Evolutionary conservation across 2,797 vertebrate genomes (phyloP).

Genomic region (Parauchenoglanis ngamensis): DNA sequence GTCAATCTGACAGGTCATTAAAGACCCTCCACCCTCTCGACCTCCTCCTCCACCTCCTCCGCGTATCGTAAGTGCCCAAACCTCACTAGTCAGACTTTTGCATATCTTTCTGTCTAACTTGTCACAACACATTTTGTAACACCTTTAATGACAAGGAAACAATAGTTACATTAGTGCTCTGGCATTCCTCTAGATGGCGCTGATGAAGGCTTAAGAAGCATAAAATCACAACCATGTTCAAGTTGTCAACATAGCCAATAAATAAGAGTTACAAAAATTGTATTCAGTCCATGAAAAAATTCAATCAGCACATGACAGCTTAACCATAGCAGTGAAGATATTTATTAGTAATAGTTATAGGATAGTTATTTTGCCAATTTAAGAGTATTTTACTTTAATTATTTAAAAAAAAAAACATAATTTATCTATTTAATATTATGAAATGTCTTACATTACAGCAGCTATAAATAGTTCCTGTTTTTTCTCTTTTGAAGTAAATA

Average conservation of each 20-base stretch:
- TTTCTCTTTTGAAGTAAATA: too few species aligned
- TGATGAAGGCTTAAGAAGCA: background rate
- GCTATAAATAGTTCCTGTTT: background rate
- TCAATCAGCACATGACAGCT: background rate
- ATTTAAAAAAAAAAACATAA: too few species aligned
- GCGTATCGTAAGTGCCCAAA: slow-evolving; percentile 66
- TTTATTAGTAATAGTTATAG: too few species aligned
- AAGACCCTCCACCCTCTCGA: slow-evolving; percentile 73
- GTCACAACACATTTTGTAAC: background rate
- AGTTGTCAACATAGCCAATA: background rate
- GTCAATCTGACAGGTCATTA: slow-evolving; percentile 70
- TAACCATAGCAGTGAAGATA: background rate
- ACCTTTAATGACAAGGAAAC: background rate
- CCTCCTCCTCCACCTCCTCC: slow-evolving; percentile 71
- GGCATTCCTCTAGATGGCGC: background rate
- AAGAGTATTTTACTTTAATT: background rate
- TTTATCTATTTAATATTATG: too few species aligned
- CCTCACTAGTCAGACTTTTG: background rate
- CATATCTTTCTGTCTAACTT: background rate
- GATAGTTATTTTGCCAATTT: background rate
- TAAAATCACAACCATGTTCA: background rate
- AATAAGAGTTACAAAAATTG: background rate
- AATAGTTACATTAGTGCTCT: background rate
- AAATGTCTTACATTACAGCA: background rate
- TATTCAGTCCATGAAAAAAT: background rate